Base-by-base conservation (phyloP, 2,888 invertebrate species). In the Hydropsyche betteni region DNA sequence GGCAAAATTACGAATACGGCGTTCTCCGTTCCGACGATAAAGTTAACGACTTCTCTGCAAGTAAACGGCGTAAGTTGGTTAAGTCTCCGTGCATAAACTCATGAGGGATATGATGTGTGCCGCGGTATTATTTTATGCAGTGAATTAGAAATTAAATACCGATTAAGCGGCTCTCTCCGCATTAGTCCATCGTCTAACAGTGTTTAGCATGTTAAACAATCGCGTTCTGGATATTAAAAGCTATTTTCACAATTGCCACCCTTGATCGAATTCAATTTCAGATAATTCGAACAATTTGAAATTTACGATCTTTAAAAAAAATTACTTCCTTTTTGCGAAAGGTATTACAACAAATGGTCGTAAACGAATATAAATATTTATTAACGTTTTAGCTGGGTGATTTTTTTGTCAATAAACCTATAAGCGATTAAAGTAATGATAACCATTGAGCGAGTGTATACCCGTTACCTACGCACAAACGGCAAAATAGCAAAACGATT, bases 61-160 rank as follows among this genome's bases (percentile, higher is more conserved):
- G 53, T 70, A 70, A 70, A 34, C 51, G 53, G 70, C 53, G 34
- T 70, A 33, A 70, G 34, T 52, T 52, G 34, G 44, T 44, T 44
- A 44, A 64, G 64, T 36, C 12, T 24, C 12, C 34, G 64, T 44
- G 44, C 44, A 64, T 64, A 36, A 64, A 64, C 64, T 24, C 24
- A 64, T 34, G 24, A 34, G 12, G 64, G 24, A 64, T 64, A 61
- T 24, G 12, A 64, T 8, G n/a, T 36, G 34, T 34, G 36, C 36
- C 34, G 44, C 44, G 64, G 12, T 64, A 7, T 53, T 70, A 70
- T 70, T 70, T 70, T 70, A 38, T 52, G 52, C 12, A 12, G 16
- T 7, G 51, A 70, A 70, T 53, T 70, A 70, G 70, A 70, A 70
- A 70, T 70, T 70, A 70, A 33, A 70, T 70, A 34, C 16, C 70